A percentile compares a stretch with the other conserved stretches of the same genome.
phyloP scores from a whole-genome alignment of 2,797 vertebrate species.

The Rhinichthys osculus region DNA sequence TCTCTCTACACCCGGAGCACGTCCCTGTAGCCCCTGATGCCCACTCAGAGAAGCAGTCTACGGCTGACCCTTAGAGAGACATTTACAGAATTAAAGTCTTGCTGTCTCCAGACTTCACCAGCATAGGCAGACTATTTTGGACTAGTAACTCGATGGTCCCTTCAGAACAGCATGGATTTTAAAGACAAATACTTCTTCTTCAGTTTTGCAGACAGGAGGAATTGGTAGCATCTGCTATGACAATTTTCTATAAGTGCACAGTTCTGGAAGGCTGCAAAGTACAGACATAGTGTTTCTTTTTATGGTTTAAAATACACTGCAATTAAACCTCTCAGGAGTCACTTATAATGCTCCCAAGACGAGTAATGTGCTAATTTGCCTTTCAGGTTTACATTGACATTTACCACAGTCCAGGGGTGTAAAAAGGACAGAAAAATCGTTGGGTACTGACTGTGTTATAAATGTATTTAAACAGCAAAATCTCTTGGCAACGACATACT shows the following conservation, averaged over 20 bases:
- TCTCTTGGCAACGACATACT: neutral
- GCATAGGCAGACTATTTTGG: conserved; percentile 39
- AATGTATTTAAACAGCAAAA: neutral
- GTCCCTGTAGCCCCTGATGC: conserved; percentile 36
- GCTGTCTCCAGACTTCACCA: conserved; percentile 38
- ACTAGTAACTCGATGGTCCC: conserved; percentile 40
- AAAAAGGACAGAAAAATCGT: conserved; percentile 1
- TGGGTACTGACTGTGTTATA: neutral
- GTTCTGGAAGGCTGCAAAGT: conserved; percentile 4
- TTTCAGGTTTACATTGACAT: conserved; percentile 22
- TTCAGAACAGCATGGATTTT: conserved; percentile 11
- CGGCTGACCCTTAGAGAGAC: conserved; percentile 19
- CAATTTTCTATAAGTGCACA: neutral
- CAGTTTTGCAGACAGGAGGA: neutral
- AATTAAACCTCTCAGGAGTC: conserved; percentile 16
- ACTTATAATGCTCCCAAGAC: conserved; percentile 20
- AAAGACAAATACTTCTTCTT: conserved; percentile 25
- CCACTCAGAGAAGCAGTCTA: conserved; percentile 25
- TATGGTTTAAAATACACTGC: conserved; percentile 22
- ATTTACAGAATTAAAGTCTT: conserved; percentile 48
- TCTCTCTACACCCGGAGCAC: conserved; percentile 48
- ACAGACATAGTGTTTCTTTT: neutral
- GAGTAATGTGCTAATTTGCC: conserved; percentile 14
- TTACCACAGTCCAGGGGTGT: conserved; percentile 10
- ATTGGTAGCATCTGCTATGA: conserved; percentile 10